phyloP scores from a whole-genome alignment of 1,140 invertebrate genomes.

The Choristoneura fumiferana region DNA sequence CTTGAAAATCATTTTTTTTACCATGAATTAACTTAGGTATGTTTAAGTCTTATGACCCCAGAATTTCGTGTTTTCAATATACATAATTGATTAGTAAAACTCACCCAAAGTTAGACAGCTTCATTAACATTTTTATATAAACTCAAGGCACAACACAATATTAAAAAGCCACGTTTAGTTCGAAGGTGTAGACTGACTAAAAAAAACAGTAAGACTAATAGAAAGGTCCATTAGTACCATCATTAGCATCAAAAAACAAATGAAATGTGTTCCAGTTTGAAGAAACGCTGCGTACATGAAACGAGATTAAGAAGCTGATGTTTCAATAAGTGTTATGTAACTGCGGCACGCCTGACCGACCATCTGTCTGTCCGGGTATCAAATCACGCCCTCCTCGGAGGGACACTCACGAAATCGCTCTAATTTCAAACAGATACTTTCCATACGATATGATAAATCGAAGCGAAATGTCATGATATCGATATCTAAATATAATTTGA shows the following conservation, averaged over 20 bases:
- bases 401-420: conserved; percentile 25
- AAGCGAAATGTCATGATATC: conserved; percentile 23
- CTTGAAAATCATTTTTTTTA: no score
- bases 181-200: no score
- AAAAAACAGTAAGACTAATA: neutral
- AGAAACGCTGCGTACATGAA: neutral
- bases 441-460: conserved; percentile 23
- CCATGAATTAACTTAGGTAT: no score
- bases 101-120: no score
- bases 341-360: conserved; percentile 3
- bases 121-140: no score
- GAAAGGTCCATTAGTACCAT: conserved; percentile 6
- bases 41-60: no score
- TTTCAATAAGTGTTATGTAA: conserved; percentile 15
- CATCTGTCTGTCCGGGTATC: conserved; percentile 11
- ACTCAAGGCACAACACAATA: no score
- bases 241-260: conserved; percentile 10
- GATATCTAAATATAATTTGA: conserved; percentile 19
- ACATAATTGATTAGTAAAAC: no score
- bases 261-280: conserved; percentile 1
- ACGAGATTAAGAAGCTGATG: conserved; percentile 14
- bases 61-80: no score
- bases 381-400: conserved; percentile 7
- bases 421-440: conserved; percentile 26
- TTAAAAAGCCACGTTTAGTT: no score